phyloP scores from a whole-genome alignment of 2,888 invertebrate species.

The Apamea monoglypha region DNA sequence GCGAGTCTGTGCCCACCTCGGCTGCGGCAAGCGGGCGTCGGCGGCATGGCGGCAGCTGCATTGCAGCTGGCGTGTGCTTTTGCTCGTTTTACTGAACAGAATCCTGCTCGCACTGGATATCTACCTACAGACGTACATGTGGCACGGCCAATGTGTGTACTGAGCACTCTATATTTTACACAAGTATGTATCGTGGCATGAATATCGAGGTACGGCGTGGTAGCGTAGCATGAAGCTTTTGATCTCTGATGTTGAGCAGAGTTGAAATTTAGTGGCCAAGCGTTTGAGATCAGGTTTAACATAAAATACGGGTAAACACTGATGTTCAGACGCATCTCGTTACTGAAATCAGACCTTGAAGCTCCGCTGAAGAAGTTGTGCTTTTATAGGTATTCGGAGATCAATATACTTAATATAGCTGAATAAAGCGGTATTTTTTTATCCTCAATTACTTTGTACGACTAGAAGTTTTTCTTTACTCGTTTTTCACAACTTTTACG shows the following conservation, averaged over 20 bases:
- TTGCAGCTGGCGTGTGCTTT: conserved; percentile 86
- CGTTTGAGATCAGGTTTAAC: conserved; percentile 36
- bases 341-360: conserved; percentile 2
- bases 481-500: neutral
- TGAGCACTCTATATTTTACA: conserved; percentile 14
- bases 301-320: conserved; percentile 33
- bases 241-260: conserved; percentile 59
- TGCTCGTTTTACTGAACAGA: conserved; percentile 84
- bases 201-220: conserved; percentile 1
- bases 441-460: neutral
- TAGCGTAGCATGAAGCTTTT: conserved; percentile 46
- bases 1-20: conserved; percentile 54
- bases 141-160: conserved; percentile 11
- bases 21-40: conserved; percentile 66
- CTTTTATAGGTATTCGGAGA: neutral
- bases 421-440: neutral
- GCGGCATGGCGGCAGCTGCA: conserved; percentile 82
- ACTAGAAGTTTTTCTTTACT: neutral
- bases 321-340: conserved; percentile 14
- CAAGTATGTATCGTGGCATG: conserved; percentile 22
- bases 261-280: conserved; percentile 34
- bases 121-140: conserved; percentile 33
- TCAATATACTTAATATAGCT: conserved; percentile 21
- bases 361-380: neutral
- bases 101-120: conserved; percentile 52